These are phyloP conservation scores for Mechanitis messenoides DNA, from an alignment of 2,888 invertebrate genomes.

Conservation along the genomic window DNA sequence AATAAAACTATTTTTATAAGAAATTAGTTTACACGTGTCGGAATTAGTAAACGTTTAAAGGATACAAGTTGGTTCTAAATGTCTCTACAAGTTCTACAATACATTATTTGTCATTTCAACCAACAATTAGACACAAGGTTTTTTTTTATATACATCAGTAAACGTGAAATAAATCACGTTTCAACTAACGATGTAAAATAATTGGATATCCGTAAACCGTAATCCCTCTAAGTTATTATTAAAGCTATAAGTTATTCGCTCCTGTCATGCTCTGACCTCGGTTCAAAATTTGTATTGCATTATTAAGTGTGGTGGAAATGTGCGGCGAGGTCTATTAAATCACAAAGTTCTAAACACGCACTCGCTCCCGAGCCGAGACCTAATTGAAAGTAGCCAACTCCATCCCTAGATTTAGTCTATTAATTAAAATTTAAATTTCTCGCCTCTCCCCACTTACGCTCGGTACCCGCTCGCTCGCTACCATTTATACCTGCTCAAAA, in stretches of 20 bases:
- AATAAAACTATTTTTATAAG: too few relatives aligned
- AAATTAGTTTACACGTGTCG: background rate
- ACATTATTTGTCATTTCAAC: background rate
- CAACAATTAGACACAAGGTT: background rate
- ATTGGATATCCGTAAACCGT: slow-evolving; percentile 31
- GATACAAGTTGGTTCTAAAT: too few relatives aligned
- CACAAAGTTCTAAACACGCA: slow-evolving; percentile 67
- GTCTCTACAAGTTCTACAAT: background rate
- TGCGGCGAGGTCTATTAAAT: slow-evolving; percentile 55
- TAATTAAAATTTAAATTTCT: slow-evolving; percentile 73
- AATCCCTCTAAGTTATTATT: slow-evolving; percentile 32
- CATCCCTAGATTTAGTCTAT: slow-evolving; percentile 62
- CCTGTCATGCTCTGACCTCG: slow-evolving; percentile 42
- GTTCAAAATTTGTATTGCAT: slow-evolving; percentile 44
- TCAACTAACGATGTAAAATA: slow-evolving; percentile 31
- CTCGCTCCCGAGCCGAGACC: slow-evolving; percentile 54
- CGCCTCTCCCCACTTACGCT: slow-evolving; percentile 62
- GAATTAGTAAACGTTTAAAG: too few relatives aligned
- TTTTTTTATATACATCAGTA: slow-evolving; percentile 4
- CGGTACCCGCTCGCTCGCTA: slow-evolving; percentile 38
- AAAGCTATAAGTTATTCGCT: slow-evolving; percentile 37
- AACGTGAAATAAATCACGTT: slow-evolving; percentile 13
- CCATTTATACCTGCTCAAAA: slow-evolving; percentile 50
- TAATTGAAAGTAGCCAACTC: slow-evolving; percentile 66
- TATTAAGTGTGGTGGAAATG: slow-evolving; percentile 54